These are phyloP conservation scores for Pseudomugil gertrudae DNA, from an alignment of 2,797 vertebrate genomes.

Conservation along the genomic window DNA sequence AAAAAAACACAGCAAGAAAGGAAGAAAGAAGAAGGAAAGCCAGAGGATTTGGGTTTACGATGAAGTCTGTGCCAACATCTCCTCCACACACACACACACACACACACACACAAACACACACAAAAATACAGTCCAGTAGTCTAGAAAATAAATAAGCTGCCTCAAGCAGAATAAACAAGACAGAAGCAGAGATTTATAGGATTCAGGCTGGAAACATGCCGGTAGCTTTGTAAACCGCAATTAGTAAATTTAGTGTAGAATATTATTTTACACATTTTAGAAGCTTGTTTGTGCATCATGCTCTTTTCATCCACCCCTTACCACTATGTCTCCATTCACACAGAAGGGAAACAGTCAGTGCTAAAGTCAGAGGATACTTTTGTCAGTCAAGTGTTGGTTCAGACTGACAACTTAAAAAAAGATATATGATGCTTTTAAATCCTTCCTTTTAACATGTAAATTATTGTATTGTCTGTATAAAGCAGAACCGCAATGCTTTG, in stretches of 20 bases:
- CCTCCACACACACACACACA: conserved; percentile 3
- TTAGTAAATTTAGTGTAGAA: conserved; percentile 45
- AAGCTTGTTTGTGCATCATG: no score
- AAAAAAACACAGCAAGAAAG: conserved; percentile 7
- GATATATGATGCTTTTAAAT: no score
- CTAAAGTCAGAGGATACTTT: conserved; percentile 31
- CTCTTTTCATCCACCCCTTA: no score
- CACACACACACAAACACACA: background rate
- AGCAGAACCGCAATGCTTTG: no score
- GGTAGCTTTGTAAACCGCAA: conserved; percentile 60
- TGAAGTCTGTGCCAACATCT: conserved; percentile 52
- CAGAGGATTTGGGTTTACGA: conserved; percentile 36
- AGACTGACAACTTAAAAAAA: conserved; percentile 26
- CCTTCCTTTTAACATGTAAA: no score
- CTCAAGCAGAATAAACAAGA: conserved; percentile 45
- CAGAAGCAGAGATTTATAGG: conserved; percentile 36
- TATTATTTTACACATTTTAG: background rate
- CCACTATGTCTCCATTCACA: conserved; percentile 1
- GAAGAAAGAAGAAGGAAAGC: conserved; percentile 16
- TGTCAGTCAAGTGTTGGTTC: conserved; percentile 14
- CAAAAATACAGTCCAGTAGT: conserved; percentile 21
- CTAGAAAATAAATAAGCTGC: conserved; percentile 57
- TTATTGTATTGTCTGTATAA: no score
- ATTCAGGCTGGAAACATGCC: conserved; percentile 45
- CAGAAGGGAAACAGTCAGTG: conserved; percentile 7